Evolutionary conservation across 2,888 invertebrate species (phyloP).

Genomic region (Andrena fulva): DNA sequence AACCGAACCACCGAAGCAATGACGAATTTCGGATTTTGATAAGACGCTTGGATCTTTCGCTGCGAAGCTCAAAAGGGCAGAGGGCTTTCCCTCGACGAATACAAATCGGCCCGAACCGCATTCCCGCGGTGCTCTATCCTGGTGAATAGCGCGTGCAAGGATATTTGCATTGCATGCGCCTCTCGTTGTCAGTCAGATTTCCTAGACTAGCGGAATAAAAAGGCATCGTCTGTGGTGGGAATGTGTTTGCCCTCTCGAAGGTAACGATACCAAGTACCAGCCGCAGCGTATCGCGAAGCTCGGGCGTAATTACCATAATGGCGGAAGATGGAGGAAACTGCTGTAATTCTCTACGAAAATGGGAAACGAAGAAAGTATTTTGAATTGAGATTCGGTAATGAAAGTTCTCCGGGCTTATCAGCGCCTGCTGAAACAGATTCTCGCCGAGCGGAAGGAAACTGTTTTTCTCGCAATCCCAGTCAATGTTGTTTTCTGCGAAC

Average conservation of each 20-base stretch:
- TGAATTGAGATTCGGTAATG: background rate
- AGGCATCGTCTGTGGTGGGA: conserved; percentile 10
- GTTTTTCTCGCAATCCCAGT: background rate
- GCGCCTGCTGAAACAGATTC: no score
- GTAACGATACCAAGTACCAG: conserved; percentile 22
- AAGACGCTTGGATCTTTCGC: conserved; percentile 46
- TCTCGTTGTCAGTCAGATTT: conserved; percentile 69
- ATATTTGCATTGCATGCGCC: conserved; percentile 61
- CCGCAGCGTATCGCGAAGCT: background rate
- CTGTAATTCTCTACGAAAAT: background rate
- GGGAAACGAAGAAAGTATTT: background rate
- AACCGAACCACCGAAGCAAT: conserved; percentile 13
- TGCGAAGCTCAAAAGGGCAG: conserved; percentile 34
- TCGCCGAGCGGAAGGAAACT: background rate
- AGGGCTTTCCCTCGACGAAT: conserved; percentile 61
- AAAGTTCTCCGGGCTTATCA: background rate
- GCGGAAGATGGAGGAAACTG: background rate
- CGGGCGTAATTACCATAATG: conserved; percentile 30
- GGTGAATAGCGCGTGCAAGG: conserved; percentile 68
- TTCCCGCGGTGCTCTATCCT: conserved; percentile 48
- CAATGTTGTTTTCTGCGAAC: background rate
- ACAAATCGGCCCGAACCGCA: conserved; percentile 66
- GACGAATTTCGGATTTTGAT: conserved; percentile 56
- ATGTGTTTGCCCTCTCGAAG: conserved; percentile 18
- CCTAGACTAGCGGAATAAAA: conserved; percentile 44